Base-by-base conservation (phyloP, 2,888 invertebrate species). In the Caenorhabditis angaria region DNA sequence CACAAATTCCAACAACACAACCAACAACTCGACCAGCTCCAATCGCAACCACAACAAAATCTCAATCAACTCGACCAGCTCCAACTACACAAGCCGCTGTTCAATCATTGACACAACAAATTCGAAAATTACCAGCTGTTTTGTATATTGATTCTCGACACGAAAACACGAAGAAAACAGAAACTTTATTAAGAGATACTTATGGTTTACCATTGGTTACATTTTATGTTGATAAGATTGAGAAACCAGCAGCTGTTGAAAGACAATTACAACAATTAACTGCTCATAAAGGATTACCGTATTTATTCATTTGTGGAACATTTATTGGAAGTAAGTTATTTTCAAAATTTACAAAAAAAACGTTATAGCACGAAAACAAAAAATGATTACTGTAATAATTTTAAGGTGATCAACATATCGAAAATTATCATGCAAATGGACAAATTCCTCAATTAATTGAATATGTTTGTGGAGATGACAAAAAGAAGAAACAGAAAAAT, bases 221-320 rank as follows among this genome's bases (percentile, higher is more conserved):
- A 6, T 85, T 86, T 61, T 86, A 86, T 63, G 84, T 87, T 27
- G 86, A 86, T 65, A 86, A 86, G 79, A 85, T 83, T 56, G 84
- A 85, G 32, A 72, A 81, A 14, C 81, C 85, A 29, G 77, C 77
- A 18, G 66, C 69, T 25, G 84, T 87, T 29, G 76, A 85, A 62
- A 72, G 76, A 47, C 81, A 85, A 67, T 73, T 86, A 12, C 80
- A 83, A 29, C 84, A 86, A 56, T 68, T 86, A 63, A 86, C 86
- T 12, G 86, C 84, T 4, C 85, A 84, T 63, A 80, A 83, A 24
- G 84, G 83, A 47, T 41, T 87, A 51, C 86, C 86, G 28, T 87
- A 87, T 32, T 68, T 86, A 12, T 86, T 86, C 70, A 87, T 86
- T 72, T 86, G 86, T 68, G 86, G 86, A 51, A 86, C 86, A 12